A percentile compares a stretch with the other conserved stretches of the same genome.
Conservation (phyloP, 2,797 vertebrate species). For the Halcyon chelicuti region DNA sequence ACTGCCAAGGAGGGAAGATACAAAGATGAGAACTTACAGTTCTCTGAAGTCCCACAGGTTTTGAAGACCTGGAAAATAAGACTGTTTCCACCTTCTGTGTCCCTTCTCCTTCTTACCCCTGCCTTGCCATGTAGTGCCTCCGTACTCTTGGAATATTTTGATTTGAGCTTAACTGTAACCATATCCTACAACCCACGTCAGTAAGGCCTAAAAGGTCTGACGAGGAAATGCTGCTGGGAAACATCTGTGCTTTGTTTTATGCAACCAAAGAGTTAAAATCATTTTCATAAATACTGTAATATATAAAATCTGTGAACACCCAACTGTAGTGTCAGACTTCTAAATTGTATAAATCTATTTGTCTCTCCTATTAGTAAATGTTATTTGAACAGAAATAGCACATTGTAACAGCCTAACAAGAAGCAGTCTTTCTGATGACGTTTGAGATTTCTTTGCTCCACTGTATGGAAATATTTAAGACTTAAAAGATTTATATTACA, state of each 20-base stretch:
- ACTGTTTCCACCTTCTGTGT: neutral
- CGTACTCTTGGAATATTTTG: neutral
- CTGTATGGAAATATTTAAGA: slow-evolving; percentile 65
- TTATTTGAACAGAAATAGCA: slow-evolving; percentile 67
- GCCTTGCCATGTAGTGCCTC: neutral
- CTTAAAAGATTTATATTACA: slow-evolving; percentile 47
- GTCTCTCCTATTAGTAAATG: slow-evolving; percentile 37
- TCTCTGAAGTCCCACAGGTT: neutral
- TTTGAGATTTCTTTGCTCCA: slow-evolving; percentile 22
- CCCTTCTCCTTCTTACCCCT: neutral
- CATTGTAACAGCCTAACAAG: slow-evolving; percentile 63
- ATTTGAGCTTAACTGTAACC: neutral
- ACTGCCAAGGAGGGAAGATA: neutral
- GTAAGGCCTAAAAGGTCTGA: neutral
- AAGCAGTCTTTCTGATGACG: slow-evolving; percentile 53
- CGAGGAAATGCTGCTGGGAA: slow-evolving; percentile 24
- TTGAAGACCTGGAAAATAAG: neutral
- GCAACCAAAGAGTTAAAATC: slow-evolving; percentile 21
- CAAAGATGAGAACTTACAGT: neutral
- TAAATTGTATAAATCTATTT: slow-evolving; percentile 50
- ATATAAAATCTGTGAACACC: slow-evolving; percentile 53
- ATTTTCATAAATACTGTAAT: slow-evolving; percentile 47
- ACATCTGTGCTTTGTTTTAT: slow-evolving; percentile 8
- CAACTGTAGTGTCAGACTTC: slow-evolving; percentile 41
- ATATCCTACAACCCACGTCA: neutral